Conservation (phyloP, 2,888 invertebrate genomes). For the Coecobrya sp. region DNA sequence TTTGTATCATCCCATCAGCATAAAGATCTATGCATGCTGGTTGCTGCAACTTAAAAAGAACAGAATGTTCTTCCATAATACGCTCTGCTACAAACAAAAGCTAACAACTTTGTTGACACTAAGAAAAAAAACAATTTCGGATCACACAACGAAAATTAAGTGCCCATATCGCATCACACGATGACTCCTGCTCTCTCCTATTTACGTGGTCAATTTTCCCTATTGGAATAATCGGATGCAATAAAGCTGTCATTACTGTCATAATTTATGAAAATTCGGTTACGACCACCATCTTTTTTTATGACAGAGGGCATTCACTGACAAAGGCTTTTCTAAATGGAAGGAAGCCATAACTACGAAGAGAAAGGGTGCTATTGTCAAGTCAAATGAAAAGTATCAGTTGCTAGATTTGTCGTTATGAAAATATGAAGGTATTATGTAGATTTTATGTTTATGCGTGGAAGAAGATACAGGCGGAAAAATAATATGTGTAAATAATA, state of each 20-base stretch:
- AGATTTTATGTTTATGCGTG: background rate
- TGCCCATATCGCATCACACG: background rate
- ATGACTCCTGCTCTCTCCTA: background rate
- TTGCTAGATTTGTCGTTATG: background rate
- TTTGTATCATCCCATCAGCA: too few relatives aligned
- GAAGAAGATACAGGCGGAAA: background rate
- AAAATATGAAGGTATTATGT: background rate
- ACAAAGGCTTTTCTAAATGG: background rate
- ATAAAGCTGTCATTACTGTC: constrained; percentile 64
- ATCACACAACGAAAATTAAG: background rate
- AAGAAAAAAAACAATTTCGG: too few relatives aligned
- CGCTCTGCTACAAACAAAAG: too few relatives aligned
- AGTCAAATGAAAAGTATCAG: background rate
- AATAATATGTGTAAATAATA: background rate
- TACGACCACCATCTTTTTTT: constrained; percentile 14
- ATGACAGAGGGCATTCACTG: background rate
- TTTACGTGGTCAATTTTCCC: background rate
- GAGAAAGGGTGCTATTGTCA: background rate
- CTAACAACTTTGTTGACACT: too few relatives aligned
- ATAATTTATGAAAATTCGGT: constrained; percentile 55
- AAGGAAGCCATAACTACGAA: background rate
- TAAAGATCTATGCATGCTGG: too few relatives aligned
- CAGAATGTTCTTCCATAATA: too few relatives aligned
- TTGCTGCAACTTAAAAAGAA: too few relatives aligned
- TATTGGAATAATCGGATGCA: background rate